A percentile compares a stretch with the other conserved stretches of the same genome.
These are phyloP conservation scores for Rhingia campestris DNA, from an alignment of 2,888 invertebrate genomes.

Conservation along the genomic window DNA sequence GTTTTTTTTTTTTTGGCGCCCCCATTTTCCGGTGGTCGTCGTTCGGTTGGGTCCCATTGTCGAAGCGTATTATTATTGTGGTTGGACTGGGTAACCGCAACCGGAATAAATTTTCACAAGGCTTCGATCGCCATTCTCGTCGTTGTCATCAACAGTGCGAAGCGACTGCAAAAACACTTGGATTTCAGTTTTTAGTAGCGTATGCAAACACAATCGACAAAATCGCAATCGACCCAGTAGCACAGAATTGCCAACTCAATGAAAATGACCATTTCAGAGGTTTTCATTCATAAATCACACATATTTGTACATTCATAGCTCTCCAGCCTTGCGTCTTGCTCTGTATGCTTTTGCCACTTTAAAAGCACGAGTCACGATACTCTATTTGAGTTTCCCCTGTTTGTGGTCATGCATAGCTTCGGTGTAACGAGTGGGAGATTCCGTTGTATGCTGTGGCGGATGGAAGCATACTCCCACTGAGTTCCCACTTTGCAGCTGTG, in stretches of 20 bases:
- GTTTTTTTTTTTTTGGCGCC: background rate
- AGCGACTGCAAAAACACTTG: background rate
- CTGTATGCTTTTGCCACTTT: background rate
- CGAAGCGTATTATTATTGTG: background rate
- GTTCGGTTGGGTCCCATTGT: background rate
- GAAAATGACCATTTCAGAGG: background rate
- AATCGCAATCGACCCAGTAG: conserved; percentile 15
- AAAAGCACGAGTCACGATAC: background rate
- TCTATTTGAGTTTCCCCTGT: background rate
- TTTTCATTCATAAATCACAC: conserved; percentile 26
- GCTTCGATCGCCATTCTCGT: background rate
- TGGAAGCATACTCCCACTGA: background rate
- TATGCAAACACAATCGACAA: background rate
- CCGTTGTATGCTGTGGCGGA: background rate
- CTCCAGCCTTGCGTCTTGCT: background rate
- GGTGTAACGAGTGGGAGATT: background rate
- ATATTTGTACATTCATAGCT: background rate
- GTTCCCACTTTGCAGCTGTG: background rate
- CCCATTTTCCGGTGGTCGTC: background rate
- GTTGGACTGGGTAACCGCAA: background rate
- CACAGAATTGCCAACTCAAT: conserved; percentile 1
- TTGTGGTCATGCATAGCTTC: background rate
- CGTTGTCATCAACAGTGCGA: background rate
- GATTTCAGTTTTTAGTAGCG: background rate
- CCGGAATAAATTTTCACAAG: background rate